These are phyloP conservation scores for Gadopsis bispinosus DNA, from an alignment of 2,797 vertebrate genomes.

Conservation along the genomic window DNA sequence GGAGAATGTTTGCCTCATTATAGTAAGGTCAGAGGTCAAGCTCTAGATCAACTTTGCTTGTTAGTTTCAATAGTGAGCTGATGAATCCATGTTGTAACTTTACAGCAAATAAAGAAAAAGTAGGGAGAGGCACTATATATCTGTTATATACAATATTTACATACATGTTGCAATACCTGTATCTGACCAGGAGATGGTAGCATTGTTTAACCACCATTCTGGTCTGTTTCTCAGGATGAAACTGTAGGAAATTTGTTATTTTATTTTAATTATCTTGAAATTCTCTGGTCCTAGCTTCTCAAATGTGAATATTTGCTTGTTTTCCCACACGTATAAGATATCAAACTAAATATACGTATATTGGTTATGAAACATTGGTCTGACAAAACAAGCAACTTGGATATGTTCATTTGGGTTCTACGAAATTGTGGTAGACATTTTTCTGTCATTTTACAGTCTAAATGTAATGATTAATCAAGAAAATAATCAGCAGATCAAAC, in stretches of 20 bases:
- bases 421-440: neutral
- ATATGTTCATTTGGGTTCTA: neutral
- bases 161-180: neutral
- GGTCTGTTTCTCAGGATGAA: neutral
- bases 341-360: neutral
- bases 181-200: conserved; percentile 27
- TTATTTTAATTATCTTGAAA: too few relatives aligned
- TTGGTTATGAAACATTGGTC: neutral
- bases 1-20: neutral
- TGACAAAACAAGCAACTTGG: neutral
- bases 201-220: neutral
- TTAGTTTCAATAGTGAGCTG: neutral
- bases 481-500: neutral
- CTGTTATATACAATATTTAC: neutral
- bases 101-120: neutral
- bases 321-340: neutral
- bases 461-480: neutral
- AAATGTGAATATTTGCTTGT: neutral
- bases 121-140: neutral
- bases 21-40: neutral
- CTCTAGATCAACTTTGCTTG: neutral
- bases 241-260: too few relatives aligned
- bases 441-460: neutral
- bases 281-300: neutral
- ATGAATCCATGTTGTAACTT: neutral